Conservation (phyloP, 2,888 invertebrate species). For the Dromius quadrimaculatus region DNA sequence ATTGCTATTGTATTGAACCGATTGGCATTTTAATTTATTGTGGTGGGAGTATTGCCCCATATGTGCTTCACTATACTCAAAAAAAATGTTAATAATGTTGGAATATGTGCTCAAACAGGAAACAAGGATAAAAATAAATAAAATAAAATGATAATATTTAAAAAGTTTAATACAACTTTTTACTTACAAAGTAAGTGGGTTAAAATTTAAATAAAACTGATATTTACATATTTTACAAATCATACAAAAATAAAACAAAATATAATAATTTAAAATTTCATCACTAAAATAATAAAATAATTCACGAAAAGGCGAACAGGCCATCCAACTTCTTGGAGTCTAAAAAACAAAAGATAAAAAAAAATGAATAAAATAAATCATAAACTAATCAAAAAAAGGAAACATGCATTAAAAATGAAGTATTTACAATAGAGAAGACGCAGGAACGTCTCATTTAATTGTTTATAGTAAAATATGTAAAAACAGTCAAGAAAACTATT, state of each 20-base stretch:
- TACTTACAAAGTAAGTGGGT: slow-evolving; percentile 53
- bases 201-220: slow-evolving; percentile 54
- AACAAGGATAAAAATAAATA: slow-evolving; percentile 47
- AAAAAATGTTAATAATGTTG: no score
- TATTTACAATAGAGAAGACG: no score
- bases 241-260: slow-evolving; percentile 55
- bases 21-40: slow-evolving; percentile 51
- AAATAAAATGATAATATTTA: slow-evolving; percentile 50
- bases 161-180: slow-evolving; percentile 47
- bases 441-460: no score
- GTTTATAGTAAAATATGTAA: no score
- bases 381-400: slow-evolving; percentile 27
- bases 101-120: slow-evolving; percentile 26
- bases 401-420: not conserved
- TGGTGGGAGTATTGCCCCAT: slow-evolving; percentile 12
- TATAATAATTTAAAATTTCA: slow-evolving; percentile 55
- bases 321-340: slow-evolving; percentile 55
- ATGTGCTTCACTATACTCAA: slow-evolving; percentile 7
- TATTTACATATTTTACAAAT: slow-evolving; percentile 54
- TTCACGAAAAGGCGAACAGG: slow-evolving; percentile 54
- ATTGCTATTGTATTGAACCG: slow-evolving; percentile 47
- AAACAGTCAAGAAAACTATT: no score
- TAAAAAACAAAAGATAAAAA: slow-evolving; percentile 54
- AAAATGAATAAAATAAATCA: slow-evolving; percentile 54
- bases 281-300: slow-evolving; percentile 42